Conservation (phyloP, 2,888 invertebrate genomes). For the Tetheella fluctuosa region DNA sequence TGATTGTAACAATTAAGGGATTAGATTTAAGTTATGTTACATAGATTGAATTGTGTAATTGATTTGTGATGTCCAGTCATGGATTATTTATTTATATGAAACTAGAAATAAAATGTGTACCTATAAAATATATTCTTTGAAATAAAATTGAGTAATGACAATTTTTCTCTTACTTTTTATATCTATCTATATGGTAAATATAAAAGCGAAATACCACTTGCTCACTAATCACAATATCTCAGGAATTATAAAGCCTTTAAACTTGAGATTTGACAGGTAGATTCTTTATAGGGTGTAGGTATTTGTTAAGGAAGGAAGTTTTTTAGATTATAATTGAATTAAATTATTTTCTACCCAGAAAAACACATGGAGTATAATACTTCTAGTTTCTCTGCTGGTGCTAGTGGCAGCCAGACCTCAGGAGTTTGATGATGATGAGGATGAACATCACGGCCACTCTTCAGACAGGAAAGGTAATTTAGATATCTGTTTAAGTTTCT, state of each 20-base stretch:
- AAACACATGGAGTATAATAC: slow-evolving; percentile 43
- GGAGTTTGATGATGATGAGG: slow-evolving; percentile 73
- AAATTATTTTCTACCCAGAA: no score
- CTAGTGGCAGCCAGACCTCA: slow-evolving; percentile 63
- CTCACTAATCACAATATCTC: no score
- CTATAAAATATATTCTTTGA: slow-evolving; percentile 1
- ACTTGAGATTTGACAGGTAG: no score
- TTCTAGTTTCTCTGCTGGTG: slow-evolving; percentile 53
- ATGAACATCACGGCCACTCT: slow-evolving; percentile 38
- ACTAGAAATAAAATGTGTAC: not conserved
- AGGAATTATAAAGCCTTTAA: no score
- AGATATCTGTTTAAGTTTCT: not conserved
- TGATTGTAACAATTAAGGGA: no score
- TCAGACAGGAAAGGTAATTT: slow-evolving; percentile 63
- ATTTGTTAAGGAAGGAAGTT: no score
- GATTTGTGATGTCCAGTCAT: not conserved
- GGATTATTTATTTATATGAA: not conserved
- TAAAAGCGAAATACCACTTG: no score
- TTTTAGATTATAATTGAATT: no score
- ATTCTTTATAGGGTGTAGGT: no score
- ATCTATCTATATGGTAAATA: no score
- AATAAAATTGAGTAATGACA: not conserved
- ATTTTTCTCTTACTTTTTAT: not conserved
- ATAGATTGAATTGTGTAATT: not conserved
- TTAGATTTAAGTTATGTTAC: no score